phyloP scores from a whole-genome alignment of 2,797 vertebrate genomes.

The Halcyon smyrnensis region DNA sequence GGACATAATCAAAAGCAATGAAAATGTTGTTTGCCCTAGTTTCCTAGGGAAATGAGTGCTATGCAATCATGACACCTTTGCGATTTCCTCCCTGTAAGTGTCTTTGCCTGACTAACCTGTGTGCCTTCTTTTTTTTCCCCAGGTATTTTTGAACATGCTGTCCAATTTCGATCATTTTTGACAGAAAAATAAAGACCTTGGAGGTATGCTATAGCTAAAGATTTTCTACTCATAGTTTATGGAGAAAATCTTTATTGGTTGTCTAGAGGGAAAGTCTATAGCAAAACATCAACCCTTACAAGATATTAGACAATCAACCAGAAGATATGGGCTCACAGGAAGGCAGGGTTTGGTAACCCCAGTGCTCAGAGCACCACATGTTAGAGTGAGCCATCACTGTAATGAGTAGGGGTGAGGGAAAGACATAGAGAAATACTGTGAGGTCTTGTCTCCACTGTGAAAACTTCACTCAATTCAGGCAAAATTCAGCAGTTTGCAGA shows the following conservation, averaged over 20 bases:
- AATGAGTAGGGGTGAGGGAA: not conserved
- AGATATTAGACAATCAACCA: not conserved
- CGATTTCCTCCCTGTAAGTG: not conserved
- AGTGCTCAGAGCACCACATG: not conserved
- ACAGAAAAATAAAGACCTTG: not conserved
- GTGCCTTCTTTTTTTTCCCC: not conserved
- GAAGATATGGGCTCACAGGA: not conserved
- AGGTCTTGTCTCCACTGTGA: not conserved
- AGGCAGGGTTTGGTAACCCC: not conserved
- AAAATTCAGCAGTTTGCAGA: not conserved
- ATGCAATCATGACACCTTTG: not conserved
- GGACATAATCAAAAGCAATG: slow-evolving; percentile 22
- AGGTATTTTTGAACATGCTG: not conserved
- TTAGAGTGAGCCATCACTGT: not conserved
- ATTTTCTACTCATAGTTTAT: not conserved
- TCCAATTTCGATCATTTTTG: not conserved
- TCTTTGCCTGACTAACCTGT: not conserved
- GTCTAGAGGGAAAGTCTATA: not conserved
- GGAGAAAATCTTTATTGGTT: not conserved
- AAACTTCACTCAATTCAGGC: not conserved
- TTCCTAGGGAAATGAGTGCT: slow-evolving; percentile 16
- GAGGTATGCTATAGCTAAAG: not conserved
- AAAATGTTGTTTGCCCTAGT: not conserved
- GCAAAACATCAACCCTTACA: not conserved
- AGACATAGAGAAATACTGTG: not conserved